These are phyloP conservation scores for cat (Felis catus) DNA, from an alignment of 2,113 vertebrate genomes.

Conservation along the genomic window F.catus_Fca126_mat1.0 CM031424.1:83283501-83284000, in stretches of 20 bases:
- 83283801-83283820: not conserved
- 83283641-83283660: conserved; percentile 78
- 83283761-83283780: not conserved
- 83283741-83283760: conserved; percentile 46
- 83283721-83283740: conserved; percentile 65
- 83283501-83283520: not conserved
- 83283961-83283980: not conserved
- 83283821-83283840: rapidly evolving
- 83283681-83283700: conserved; percentile 76
- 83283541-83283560: not conserved
- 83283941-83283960: not conserved
- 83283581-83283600: not conserved
- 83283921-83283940: not conserved
- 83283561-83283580: rapidly evolving
- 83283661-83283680: conserved; percentile 78
- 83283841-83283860: not conserved
- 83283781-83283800: conserved; percentile 33
- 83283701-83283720: conserved; percentile 55
- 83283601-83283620: conserved; percentile 65
- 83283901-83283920: not conserved
- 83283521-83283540: not conserved
- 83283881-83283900: not conserved
- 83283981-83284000: not conserved
- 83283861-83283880: not conserved
- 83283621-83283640: conserved; percentile 74